phyloP scores from a whole-genome alignment of 2,888 invertebrate genomes.

The Exephanes ischioxanthus region DNA sequence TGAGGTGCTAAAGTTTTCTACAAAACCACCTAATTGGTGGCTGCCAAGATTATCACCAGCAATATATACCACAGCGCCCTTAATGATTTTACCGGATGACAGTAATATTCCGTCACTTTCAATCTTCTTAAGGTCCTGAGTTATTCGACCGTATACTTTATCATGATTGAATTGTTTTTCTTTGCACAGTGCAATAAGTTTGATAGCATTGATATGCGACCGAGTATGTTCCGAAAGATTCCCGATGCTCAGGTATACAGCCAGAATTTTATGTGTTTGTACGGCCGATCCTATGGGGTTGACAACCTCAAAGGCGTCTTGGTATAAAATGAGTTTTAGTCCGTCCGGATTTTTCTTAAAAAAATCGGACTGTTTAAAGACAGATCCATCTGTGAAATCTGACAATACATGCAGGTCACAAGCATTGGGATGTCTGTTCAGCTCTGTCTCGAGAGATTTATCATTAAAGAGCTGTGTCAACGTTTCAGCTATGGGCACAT shows the following conservation, averaged over 20 bases:
- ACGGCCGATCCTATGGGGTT: constrained; percentile 69
- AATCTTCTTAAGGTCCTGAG: constrained; percentile 63
- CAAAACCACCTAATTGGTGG: constrained; percentile 70
- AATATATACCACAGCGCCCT: constrained; percentile 67
- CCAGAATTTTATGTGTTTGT: constrained; percentile 69
- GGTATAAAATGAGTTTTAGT: constrained; percentile 67
- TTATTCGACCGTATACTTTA: constrained; percentile 67
- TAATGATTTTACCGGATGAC: constrained; percentile 52
- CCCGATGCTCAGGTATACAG: constrained; percentile 65
- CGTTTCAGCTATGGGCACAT: constrained; percentile 22
- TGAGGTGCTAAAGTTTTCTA: constrained; percentile 70
- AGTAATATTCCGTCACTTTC: constrained; percentile 63
- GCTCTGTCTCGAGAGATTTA: constrained; percentile 7
- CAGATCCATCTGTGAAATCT: constrained; percentile 74
- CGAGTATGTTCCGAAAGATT: constrained; percentile 63
- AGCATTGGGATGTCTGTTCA: constrained; percentile 9
- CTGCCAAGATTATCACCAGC: constrained; percentile 72
- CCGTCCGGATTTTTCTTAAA: constrained; percentile 69
- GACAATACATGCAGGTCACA: constrained; percentile 59
- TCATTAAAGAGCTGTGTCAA: constrained; percentile 13
- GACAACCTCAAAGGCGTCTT: constrained; percentile 71
- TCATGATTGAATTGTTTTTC: constrained; percentile 63
- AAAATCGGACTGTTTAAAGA: constrained; percentile 68
- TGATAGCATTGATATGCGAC: constrained; percentile 66
- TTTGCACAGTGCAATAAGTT: constrained; percentile 59